phyloP scores from a whole-genome alignment of 2,888 invertebrate species.

The Phania funesta region DNA sequence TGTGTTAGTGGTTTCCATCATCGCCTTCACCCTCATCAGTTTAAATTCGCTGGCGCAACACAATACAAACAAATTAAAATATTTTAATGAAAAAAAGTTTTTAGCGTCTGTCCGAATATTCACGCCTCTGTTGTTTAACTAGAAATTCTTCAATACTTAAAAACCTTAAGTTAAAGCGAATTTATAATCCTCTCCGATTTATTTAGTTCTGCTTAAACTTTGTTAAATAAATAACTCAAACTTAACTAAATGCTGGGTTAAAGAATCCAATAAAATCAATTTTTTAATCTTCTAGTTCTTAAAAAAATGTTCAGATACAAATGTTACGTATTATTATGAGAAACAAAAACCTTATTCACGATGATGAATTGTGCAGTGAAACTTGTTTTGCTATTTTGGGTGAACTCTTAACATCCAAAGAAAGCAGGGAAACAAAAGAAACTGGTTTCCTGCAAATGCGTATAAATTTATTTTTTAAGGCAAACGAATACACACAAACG shows the following conservation, averaged over 20 bases:
- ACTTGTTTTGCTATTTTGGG: conserved; percentile 68
- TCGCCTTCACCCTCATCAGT: conserved; percentile 45
- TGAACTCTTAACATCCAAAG: conserved; percentile 6
- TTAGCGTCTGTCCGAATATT: conserved; percentile 32
- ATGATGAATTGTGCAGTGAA: background rate
- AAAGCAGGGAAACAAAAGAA: conserved; percentile 54
- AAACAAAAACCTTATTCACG: background rate
- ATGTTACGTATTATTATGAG: background rate
- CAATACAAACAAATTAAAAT: conserved; percentile 69
- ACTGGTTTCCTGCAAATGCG: conserved; percentile 43
- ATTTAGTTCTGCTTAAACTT: too few relatives aligned
- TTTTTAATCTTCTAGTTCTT: too few relatives aligned
- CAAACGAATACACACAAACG: background rate
- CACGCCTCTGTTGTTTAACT: conserved; percentile 40
- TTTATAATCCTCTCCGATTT: background rate
- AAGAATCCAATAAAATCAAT: too few relatives aligned
- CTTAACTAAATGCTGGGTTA: too few relatives aligned
- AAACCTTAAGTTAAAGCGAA: background rate
- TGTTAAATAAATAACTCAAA: too few relatives aligned
- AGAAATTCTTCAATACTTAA: conserved; percentile 41
- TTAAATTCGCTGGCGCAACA: conserved; percentile 48
- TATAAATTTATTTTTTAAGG: conserved; percentile 51
- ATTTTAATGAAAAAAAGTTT: conserved; percentile 70
- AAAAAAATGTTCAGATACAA: too few relatives aligned
- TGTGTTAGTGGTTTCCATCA: conserved; percentile 31